A percentile compares a stretch with the other conserved stretches of the same genome.
Evolutionary conservation across 92 coral and sea anemone genomes (phyloP).

Genomic region (Micromussa lordhowensis): DNA sequence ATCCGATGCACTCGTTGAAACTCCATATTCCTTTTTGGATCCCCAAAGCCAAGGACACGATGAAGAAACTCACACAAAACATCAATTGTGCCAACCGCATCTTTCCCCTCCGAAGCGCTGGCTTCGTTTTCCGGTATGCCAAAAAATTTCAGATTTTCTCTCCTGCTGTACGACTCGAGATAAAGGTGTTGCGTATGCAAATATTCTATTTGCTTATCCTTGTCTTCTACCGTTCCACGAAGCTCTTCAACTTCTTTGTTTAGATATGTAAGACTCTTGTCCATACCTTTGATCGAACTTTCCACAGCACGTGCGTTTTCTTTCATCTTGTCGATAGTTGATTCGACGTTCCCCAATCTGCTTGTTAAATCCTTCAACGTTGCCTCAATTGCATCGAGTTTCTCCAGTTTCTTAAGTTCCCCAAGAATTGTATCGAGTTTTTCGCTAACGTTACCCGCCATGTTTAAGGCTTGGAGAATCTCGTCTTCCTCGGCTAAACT

Average conservation of each 20-base stretch:
- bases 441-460: too few relatives aligned
- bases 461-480: too few relatives aligned
- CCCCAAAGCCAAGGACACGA: neutral
- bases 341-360: too few relatives aligned
- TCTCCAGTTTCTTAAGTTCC: neutral
- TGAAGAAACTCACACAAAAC: slow-evolving; percentile 9
- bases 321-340: too few relatives aligned
- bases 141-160: neutral
- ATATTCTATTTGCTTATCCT: slow-evolving; percentile 6
- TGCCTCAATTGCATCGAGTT: neutral
- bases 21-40: slow-evolving; percentile 12
- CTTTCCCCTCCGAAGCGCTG: neutral
- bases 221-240: too few relatives aligned
- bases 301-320: too few relatives aligned
- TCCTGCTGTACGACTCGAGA: too few relatives aligned
- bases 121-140: slow-evolving; percentile 21
- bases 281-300: too few relatives aligned
- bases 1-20: slow-evolving; percentile 19
- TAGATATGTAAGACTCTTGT: too few relatives aligned
- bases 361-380: too few relatives aligned
- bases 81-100: neutral
- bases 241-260: too few relatives aligned
- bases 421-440: neutral
- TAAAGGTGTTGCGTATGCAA: slow-evolving; percentile 2
- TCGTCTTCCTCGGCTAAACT: too few relatives aligned